phyloP scores from a whole-genome alignment of 2,888 invertebrate genomes.

The Harpalus rufipes region DNA sequence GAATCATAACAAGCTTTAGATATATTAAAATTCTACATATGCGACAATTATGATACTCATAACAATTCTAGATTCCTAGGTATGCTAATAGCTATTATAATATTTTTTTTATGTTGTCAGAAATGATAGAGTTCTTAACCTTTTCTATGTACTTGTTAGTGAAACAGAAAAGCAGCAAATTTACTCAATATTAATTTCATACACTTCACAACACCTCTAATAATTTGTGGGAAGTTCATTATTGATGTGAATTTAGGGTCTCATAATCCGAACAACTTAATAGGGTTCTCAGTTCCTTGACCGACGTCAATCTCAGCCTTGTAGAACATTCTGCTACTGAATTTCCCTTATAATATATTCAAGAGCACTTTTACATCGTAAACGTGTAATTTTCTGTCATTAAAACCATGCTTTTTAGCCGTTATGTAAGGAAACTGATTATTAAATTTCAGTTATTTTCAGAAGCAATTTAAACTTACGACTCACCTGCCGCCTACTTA shows the following conservation, averaged over 20 bases:
- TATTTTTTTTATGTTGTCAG: no score
- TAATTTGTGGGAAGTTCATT: background rate
- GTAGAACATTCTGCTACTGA: constrained; percentile 26
- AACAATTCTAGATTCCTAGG: no score
- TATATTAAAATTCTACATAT: no score
- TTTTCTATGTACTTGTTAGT: no score
- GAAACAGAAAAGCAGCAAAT: no score
- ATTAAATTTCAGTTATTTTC: constrained; percentile 67
- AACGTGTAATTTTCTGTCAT: constrained; percentile 65
- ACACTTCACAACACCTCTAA: background rate
- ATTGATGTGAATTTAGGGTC: background rate
- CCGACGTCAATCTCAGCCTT: constrained; percentile 46
- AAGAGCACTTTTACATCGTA: constrained; percentile 58
- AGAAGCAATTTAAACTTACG: constrained; percentile 60
- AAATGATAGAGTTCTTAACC: no score
- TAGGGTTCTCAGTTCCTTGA: constrained; percentile 37
- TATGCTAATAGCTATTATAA: no score
- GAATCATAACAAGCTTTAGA: no score
- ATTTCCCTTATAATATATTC: constrained; percentile 62
- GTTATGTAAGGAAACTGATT: constrained; percentile 65
- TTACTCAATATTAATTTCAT: background rate
- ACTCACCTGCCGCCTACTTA: constrained; percentile 42
- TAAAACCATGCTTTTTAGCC: constrained; percentile 64
- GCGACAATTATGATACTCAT: no score
- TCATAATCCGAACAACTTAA: constrained; percentile 3